phyloP scores from a whole-genome alignment of 2,797 vertebrate genomes.

The Tokudaia muenninki region DNA sequence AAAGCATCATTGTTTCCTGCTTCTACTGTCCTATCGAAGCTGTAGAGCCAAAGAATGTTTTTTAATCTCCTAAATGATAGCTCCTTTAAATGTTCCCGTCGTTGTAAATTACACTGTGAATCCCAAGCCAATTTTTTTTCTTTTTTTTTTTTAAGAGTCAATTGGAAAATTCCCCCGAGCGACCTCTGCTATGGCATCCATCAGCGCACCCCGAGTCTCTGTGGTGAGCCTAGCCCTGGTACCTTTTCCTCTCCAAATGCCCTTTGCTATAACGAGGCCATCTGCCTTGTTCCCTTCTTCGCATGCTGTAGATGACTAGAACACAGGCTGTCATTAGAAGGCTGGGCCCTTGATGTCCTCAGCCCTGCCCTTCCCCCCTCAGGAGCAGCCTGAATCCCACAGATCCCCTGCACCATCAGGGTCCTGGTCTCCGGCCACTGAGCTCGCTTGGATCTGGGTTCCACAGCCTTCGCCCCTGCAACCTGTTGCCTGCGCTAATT shows the following conservation, averaged over 20 bases:
- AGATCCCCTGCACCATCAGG: accelerated
- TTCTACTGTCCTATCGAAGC: constrained; percentile 38
- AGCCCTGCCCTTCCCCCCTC: background rate
- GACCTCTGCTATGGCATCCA: background rate
- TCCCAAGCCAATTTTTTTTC: constrained; percentile 24
- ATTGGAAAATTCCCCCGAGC: background rate
- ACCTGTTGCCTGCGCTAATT: constrained; percentile 59
- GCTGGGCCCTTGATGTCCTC: background rate
- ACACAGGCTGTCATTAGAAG: accelerated
- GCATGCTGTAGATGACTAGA: accelerated
- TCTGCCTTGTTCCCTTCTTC: background rate
- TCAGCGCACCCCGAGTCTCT: accelerated
- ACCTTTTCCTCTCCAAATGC: background rate
- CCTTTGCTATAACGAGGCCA: background rate
- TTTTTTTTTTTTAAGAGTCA: constrained; percentile 39
- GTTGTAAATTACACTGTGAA: constrained; percentile 52
- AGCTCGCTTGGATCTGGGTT: background rate
- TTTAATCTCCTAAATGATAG: constrained; percentile 72
- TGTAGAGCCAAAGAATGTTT: constrained; percentile 62
- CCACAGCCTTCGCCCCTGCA: accelerated
- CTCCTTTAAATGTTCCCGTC: constrained; percentile 61
- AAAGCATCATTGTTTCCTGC: too few relatives aligned
- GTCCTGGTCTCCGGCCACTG: accelerated
- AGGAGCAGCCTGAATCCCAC: background rate
- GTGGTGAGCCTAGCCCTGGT: too few relatives aligned